Evolutionary conservation across 2,113 vertebrate genomes (phyloP).

Genomic region (Trogon surrucura): DNA sequence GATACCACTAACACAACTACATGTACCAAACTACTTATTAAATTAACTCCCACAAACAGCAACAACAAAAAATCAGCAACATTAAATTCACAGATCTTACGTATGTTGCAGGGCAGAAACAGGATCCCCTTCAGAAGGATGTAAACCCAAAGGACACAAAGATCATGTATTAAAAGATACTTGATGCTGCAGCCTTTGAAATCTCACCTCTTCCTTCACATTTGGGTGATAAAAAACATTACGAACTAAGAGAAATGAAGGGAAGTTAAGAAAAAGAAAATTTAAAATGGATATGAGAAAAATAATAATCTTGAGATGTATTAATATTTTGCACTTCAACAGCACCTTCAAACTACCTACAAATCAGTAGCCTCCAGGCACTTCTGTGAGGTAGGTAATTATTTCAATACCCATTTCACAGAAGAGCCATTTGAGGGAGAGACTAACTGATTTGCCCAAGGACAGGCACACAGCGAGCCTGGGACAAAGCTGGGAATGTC

Average conservation of each 20-base stretch:
- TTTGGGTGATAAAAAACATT: constrained; percentile 70
- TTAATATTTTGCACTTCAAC: constrained; percentile 66
- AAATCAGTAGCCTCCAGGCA: background rate
- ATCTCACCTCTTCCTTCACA: constrained; percentile 72
- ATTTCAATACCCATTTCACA: constrained; percentile 28
- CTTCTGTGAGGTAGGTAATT: constrained; percentile 7
- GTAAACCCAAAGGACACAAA: constrained; percentile 73
- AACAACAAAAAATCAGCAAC: constrained; percentile 65
- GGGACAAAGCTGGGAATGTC: constrained; percentile 19
- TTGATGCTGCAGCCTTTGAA: constrained; percentile 70
- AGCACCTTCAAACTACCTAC: constrained; percentile 63
- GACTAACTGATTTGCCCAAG: constrained; percentile 23
- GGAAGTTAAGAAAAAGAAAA: constrained; percentile 72
- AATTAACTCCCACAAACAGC: constrained; percentile 59
- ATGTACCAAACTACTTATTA: constrained; percentile 38
- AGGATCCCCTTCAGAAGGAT: constrained; percentile 68
- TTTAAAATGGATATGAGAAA: constrained; percentile 66
- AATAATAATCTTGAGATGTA: constrained; percentile 59
- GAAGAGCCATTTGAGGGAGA: constrained; percentile 4
- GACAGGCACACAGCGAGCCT: background rate
- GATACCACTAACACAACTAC: constrained; percentile 33
- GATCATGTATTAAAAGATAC: constrained; percentile 67
- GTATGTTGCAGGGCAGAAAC: constrained; percentile 69
- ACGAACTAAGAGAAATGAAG: constrained; percentile 68
- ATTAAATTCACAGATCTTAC: constrained; percentile 68